phyloP scores from a whole-genome alignment of 2,888 invertebrate species.

The Lithophane semibrunnea region DNA sequence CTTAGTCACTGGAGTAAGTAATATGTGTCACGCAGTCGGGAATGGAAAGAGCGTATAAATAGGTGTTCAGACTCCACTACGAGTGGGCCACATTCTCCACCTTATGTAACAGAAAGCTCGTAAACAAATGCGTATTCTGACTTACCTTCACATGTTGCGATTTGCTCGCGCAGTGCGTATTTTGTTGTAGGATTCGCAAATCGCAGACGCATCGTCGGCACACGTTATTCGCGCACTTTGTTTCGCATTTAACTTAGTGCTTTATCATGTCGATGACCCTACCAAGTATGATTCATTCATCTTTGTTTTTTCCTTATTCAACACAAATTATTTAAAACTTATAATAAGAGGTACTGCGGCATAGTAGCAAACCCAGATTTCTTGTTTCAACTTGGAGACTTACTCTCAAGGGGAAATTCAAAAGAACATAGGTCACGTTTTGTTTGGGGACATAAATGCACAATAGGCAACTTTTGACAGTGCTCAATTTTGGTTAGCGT shows the following conservation, averaged over 20 bases:
- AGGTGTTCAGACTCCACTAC: constrained; percentile 77
- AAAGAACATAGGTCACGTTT: constrained; percentile 11
- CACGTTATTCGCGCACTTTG: constrained; percentile 28
- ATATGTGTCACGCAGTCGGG: constrained; percentile 84
- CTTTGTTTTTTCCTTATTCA: constrained; percentile 52
- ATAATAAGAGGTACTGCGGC: background rate
- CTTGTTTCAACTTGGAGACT: background rate
- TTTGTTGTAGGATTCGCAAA: constrained; percentile 62
- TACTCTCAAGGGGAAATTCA: background rate
- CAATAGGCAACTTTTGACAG: constrained; percentile 24
- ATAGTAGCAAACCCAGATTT: constrained; percentile 3
- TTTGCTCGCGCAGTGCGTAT: constrained; percentile 73
- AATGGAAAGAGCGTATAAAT: constrained; percentile 87
- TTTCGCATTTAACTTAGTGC: constrained; percentile 18
- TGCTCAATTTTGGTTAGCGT: constrained; percentile 40
- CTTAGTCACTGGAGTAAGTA: constrained; percentile 83
- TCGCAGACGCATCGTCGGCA: constrained; percentile 53
- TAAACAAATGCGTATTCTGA: constrained; percentile 82
- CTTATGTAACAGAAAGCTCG: constrained; percentile 83
- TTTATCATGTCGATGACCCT: constrained; percentile 58
- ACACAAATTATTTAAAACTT: constrained; percentile 19
- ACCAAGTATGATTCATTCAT: constrained; percentile 48
- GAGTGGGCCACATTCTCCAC: constrained; percentile 80
- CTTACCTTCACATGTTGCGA: constrained; percentile 65
- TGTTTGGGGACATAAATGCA: constrained; percentile 14